Evolutionary conservation across 2,113 vertebrate genomes (phyloP).

Genomic region (Silurus asotus): DNA sequence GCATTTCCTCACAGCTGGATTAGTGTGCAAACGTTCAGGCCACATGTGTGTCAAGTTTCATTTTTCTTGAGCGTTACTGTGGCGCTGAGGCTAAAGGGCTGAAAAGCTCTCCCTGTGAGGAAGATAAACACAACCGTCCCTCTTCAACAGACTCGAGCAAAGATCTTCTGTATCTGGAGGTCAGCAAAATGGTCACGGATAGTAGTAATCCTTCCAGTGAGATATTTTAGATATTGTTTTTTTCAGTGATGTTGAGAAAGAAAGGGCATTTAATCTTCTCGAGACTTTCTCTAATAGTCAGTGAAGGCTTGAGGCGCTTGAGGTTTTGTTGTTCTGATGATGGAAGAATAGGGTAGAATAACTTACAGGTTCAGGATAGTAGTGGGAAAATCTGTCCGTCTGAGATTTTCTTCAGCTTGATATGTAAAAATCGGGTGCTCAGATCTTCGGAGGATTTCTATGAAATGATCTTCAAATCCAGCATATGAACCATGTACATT

Average conservation of each 20-base stretch:
- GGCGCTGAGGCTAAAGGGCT: conserved; percentile 17
- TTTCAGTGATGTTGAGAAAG: neutral
- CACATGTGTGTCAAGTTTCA: neutral
- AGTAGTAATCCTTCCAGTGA: neutral
- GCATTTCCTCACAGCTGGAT: neutral
- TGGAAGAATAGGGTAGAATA: neutral
- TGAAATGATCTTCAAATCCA: no score
- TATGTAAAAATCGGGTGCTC: no score
- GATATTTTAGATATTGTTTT: neutral
- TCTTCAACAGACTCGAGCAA: neutral
- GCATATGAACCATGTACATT: no score
- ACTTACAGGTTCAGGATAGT: neutral
- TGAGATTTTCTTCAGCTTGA: no score
- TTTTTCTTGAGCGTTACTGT: neutral
- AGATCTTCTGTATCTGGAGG: neutral
- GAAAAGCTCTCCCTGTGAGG: neutral
- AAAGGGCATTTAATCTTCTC: neutral
- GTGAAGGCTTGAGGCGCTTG: neutral
- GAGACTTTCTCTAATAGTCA: neutral
- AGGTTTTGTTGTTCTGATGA: neutral
- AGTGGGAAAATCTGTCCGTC: neutral
- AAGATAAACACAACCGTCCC: conserved; percentile 9
- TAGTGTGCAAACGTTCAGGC: neutral
- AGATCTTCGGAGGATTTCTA: no score
- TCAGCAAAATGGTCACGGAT: neutral